Percentiles rank a stretch among this genome's conserved stretches.
Conservation (phyloP, 2,113 vertebrate genomes). For the Sinocyclocheilus anophthalmus region DNA sequence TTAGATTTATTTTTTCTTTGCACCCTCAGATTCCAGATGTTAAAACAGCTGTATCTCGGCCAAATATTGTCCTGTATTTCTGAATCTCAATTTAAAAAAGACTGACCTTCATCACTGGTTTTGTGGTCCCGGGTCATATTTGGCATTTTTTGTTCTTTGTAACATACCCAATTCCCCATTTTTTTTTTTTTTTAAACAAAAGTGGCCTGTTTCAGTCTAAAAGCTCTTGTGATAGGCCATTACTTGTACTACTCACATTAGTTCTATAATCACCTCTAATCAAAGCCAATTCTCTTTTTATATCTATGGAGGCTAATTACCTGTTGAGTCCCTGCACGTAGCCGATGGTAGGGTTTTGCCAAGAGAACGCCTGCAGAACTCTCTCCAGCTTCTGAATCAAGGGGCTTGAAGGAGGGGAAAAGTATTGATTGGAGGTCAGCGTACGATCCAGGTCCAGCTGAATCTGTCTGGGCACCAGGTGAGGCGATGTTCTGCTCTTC, state of each 20-base stretch:
- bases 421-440: constrained; percentile 88
- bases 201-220: not conserved
- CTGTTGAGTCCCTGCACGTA: constrained; percentile 94
- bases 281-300: not conserved
- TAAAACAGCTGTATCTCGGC: too few species aligned
- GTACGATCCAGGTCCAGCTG: constrained; percentile 93
- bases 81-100: too few species aligned
- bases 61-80: too few species aligned
- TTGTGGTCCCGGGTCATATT: too few species aligned
- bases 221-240: not conserved
- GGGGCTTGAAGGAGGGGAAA: constrained; percentile 83
- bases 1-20: too few species aligned
- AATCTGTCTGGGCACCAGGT: constrained; percentile 87
- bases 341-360: constrained; percentile 90
- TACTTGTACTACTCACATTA: not conserved
- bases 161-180: not conserved
- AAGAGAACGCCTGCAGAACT: constrained; percentile 90
- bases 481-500: constrained; percentile 73
- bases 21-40: too few species aligned
- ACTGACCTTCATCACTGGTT: too few species aligned
- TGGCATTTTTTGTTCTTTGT: too few species aligned
- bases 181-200: not conserved
- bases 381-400: constrained; percentile 84
- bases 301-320: not conserved
- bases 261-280: constrained; percentile 5